Base-by-base conservation (phyloP, 2,797 vertebrate genomes). In the Liparis tanakae region DNA sequence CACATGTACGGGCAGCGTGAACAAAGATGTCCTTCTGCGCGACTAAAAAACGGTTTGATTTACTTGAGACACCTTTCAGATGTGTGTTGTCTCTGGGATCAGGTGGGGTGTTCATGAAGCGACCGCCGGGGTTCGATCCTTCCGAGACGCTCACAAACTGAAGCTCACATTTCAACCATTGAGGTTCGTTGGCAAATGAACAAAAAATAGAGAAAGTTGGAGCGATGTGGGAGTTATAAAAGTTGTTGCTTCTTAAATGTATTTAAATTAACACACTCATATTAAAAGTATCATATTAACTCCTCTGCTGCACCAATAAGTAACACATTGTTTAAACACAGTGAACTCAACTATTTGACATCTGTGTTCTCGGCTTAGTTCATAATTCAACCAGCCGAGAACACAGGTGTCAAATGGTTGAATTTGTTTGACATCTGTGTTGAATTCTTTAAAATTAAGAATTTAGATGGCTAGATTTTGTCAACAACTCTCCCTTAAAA, bases 1-100 rank as follows among this genome's bases (percentile, higher is more conserved):
- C 41, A 72, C 58, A 68, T 77, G 81, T 33, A 53, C 13, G 17
- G 43, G 59, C 30, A 53, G 43, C 3, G 15, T 37, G 61, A 67
- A 69, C 34, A 0, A 34, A 67, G n/a, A 54, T 15, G 61, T 30
- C 60, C 73, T 36, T 43, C 33, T 46, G 58, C 55, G 59, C 58
- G 76, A 77, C 63, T 70, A 60, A 65, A 73, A 73, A 62, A 67
- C 4, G 41, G 78, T 74, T 80, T 79, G 79, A 72, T 83, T 75
- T 72, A 62, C 73, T 71, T 36, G n/a, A 51, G 69, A 8, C 36
- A 64, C 22, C 76, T 78, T 55, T 70, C 55, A 70, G 63, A 66
- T 75, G 33, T 25, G 56, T 66, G 58, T 22, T 34, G 20, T 55
- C n/a, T 34, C 18, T 50, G 62, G 17, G 33, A 70, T 80, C 46